Percentiles rank a stretch among this genome's conserved stretches.
These are phyloP conservation scores for Verasper variegatus DNA, from an alignment of 2,113 vertebrate genomes.

Conservation along the genomic window DNA sequence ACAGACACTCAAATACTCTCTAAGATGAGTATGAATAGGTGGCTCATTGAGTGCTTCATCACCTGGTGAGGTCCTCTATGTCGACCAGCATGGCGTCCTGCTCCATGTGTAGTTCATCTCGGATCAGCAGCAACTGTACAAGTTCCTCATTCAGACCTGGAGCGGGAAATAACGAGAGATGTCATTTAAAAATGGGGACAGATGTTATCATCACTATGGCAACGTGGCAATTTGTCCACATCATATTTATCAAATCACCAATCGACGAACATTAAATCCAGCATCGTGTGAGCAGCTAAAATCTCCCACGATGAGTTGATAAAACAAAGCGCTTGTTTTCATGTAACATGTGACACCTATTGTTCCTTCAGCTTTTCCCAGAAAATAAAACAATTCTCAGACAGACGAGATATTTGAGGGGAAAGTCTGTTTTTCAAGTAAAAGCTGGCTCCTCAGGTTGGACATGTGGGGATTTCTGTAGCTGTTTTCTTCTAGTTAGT, in stretches of 20 bases:
- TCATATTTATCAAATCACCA: too few species aligned
- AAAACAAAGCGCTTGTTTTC: neutral
- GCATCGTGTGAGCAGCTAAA: too few species aligned
- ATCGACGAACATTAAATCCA: too few species aligned
- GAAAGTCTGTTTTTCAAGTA: constrained; percentile 31
- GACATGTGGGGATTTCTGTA: constrained; percentile 58
- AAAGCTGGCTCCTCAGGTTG: constrained; percentile 39
- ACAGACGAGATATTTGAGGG: neutral
- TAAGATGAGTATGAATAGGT: neutral
- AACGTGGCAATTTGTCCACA: too few species aligned
- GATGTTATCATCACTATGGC: too few species aligned
- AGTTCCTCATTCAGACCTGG: constrained; percentile 97
- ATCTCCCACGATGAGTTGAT: too few species aligned
- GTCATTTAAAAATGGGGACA: too few species aligned
- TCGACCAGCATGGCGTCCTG: constrained; percentile 99
- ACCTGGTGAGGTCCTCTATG: constrained; percentile 99
- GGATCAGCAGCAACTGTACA: constrained; percentile 96
- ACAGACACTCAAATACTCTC: too few species aligned
- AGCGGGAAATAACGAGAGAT: neutral
- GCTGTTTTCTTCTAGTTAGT: constrained; percentile 11
- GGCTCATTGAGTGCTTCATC: neutral
- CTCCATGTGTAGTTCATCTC: constrained; percentile 97
- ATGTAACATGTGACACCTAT: neutral
- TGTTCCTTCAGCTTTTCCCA: constrained; percentile 31
- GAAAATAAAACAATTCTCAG: constrained; percentile 2